Evolutionary conservation across 1,140 invertebrate genomes (phyloP).

Genomic region (Zaprionus inermis): DNA sequence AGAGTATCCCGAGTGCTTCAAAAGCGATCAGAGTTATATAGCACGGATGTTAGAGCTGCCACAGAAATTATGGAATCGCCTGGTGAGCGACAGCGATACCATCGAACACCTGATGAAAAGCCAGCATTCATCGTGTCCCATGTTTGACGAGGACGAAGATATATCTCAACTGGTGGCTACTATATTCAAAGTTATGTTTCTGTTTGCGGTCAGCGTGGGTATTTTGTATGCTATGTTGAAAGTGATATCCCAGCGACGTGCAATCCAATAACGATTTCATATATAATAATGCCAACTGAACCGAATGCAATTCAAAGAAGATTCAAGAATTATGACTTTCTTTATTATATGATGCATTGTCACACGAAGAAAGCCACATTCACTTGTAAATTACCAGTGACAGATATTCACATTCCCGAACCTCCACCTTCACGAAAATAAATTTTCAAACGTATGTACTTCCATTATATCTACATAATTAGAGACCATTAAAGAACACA

Average conservation of each 20-base stretch:
- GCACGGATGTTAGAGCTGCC: neutral
- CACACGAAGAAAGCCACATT: neutral
- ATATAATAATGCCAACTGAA: neutral
- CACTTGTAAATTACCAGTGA: conserved; percentile 8
- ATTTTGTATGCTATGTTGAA: conserved; percentile 36
- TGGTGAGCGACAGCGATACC: neutral
- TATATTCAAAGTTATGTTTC: conserved; percentile 15
- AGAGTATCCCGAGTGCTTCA: conserved; percentile 28
- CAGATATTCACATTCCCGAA: neutral
- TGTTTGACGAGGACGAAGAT: conserved; percentile 4
- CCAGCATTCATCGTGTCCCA: neutral
- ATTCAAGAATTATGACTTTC: neutral
- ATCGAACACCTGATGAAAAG: neutral
- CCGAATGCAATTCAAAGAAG: neutral
- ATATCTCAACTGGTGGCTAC: neutral
- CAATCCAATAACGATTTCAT: neutral
- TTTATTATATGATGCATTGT: neutral
- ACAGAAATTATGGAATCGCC: neutral
- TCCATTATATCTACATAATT: neutral
- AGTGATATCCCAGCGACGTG: conserved; percentile 4
- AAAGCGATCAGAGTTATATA: neutral
- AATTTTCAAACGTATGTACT: neutral
- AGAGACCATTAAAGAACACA: neutral
- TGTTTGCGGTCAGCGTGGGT: conserved; percentile 21
- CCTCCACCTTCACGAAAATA: neutral